Conservation (phyloP, 2,113 vertebrate species). For the Sturnus vulgaris region DNA sequence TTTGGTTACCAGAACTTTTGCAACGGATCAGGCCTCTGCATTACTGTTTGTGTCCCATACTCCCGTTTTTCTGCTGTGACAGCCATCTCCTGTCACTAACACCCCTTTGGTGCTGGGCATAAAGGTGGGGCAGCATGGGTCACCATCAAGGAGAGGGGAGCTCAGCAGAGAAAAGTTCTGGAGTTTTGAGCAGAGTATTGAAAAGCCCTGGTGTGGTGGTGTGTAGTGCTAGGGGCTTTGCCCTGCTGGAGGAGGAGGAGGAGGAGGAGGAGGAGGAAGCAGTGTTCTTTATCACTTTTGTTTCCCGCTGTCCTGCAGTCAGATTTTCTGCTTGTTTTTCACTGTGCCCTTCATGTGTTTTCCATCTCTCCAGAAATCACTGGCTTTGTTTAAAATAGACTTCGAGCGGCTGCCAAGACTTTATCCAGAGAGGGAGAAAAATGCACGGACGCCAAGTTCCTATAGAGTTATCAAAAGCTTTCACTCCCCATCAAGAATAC, state of each 20-base stretch:
- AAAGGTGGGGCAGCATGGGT: background rate
- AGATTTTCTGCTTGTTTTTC: slow-evolving; percentile 52
- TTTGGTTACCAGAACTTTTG: background rate
- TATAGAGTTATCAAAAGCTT: slow-evolving; percentile 63
- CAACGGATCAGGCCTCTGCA: background rate
- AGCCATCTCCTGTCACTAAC: background rate
- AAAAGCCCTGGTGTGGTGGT: background rate
- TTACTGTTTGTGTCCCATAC: background rate
- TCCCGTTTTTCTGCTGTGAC: background rate
- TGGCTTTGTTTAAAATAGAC: slow-evolving; percentile 67
- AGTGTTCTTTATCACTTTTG: background rate
- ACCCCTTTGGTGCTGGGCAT: background rate
- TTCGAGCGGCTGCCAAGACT: slow-evolving; percentile 19
- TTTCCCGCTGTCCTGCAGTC: background rate
- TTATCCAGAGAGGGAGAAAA: slow-evolving; percentile 49
- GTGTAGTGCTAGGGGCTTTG: background rate
- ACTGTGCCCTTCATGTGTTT: slow-evolving; percentile 54
- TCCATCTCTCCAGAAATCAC: slow-evolving; percentile 56
- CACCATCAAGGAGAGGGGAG: background rate
- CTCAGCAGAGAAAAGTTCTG: background rate
- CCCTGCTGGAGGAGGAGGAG: background rate
- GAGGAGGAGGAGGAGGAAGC: background rate
- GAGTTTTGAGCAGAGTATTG: background rate
- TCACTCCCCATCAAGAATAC: slow-evolving; percentile 16
- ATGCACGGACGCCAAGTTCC: background rate